Evolutionary conservation across 2,797 vertebrate species (phyloP), one percentile per base, ranked within the genome.

Genomic region (Benthosema pterotum): DNA sequence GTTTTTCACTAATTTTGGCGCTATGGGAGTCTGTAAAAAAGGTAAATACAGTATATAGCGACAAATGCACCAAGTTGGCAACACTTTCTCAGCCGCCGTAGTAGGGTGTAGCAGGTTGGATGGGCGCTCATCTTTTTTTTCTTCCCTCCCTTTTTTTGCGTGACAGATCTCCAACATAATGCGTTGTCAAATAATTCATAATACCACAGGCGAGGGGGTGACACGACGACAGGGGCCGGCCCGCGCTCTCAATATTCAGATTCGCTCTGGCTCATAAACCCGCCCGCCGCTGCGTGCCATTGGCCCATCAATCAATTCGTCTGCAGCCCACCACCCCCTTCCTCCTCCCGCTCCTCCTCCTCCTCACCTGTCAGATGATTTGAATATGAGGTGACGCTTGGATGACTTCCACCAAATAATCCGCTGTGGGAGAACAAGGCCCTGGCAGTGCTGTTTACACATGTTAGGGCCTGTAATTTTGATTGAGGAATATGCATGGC

Each of bases 161-260:
- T 92, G 92, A 91, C 87, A 84, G 89, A 87, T 89, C 90, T 93
- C 92, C 89, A 91, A 92, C 91, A 88, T 87, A 89, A 91, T 85
- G 88, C 89, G 89, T 90, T 93, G 89, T 91, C 90, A 88, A 93
- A 95, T 93, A 88, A 91, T 78, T 92, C 90, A 89, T 88, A 93
- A 93, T 93, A 89, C 79, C 11, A 38, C 11, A 9, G 86, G 78
- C 53, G 42, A 59, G 67, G 71, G 69, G 71, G 69, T 92, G 91
- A 91, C 92, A 90, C 59, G 72, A 79, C 63, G 79, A n/a, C n/a
- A n/a, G n/a, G n/a, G n/a, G 83, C 74, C 68, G 78, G 83, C 74
- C 74, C 69, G 42, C 53, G 18, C 84, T 89, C 84, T 91, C 87
- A 89, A 92, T 93, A 94, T 93, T 93, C 82, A 93, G 90, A 93